Evolutionary conservation across 1,140 invertebrate species (phyloP), one percentile per base, ranked within the genome.

Genomic region (Melanaphis sacchari): DNA sequence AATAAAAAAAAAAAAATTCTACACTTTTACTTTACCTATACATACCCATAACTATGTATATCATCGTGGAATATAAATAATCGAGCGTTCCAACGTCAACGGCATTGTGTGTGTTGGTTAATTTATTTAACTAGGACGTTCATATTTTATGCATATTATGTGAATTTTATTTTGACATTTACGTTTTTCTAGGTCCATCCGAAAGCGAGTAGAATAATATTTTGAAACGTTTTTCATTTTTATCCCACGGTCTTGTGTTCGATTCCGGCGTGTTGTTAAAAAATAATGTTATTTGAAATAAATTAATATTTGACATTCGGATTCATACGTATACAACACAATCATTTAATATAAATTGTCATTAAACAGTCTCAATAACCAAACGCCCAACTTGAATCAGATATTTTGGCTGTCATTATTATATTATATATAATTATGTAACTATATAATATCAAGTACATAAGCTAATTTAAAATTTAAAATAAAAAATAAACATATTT

Each of bases 81-180:
- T 49, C 46, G 31, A 31, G 59, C 59, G 59, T 76, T 76, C 59
- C 59, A n/a, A 76, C 59, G n/a, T 76, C 59, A n/a, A 76, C n/a
- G 6, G 59, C n/a, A 76, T 76, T 76, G 59, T 76, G 59, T 76
- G 59, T n/a, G 31, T 0, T 76, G 15, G 4, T n/a, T 36, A 76
- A 76, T 76, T 76, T 76, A n/a, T 76, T 76, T 36, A 36, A 76
- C 59, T 76, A 18, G 59, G 59, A 76, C 59, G 31, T 76, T 76
- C 31, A 76, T 76, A 76, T 76, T 76, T 76, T 76, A 76, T 76
- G n/a, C 59, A 76, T 76, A n/a, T n/a, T n/a, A 76, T 76, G 59
- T n/a, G n/a, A 76, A 18, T 76, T 76, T 76, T n/a, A 8, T n/a
- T 76, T 76, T 76, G n/a, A n/a, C 59, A n/a, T 76, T n/a, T 76